Base-by-base conservation (phyloP, 2,888 invertebrate species). In the Ormyrus pomaceus region DNA sequence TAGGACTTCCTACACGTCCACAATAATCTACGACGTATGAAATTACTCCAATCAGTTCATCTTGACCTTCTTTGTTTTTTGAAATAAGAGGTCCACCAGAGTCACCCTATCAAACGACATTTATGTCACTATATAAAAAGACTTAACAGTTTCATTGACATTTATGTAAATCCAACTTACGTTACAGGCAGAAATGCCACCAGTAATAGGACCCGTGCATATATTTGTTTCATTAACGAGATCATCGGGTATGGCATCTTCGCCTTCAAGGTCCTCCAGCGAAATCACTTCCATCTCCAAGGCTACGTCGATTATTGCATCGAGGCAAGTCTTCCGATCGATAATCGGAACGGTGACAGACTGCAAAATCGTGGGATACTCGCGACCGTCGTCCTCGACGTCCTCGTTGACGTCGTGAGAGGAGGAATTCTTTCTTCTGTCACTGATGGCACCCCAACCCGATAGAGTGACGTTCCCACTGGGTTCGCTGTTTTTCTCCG, bases 361-460 rank as follows among this genome's bases (percentile, higher is more conserved):
- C 4, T 68, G 53, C 45, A 68, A 7, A 11, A 68, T 13, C n/a
- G 11, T 9, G 10, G 68, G 55, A 6, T 10, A 51, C 2, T 55
- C n/a, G 11, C 11, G 34, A 6, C 0, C 2, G 10, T 11, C 45
- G 6, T 13, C 19, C 19, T 19, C 19, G 1, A 1, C 19, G 19
- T 19, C 19, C 19, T 19, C 19, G 19, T 19, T 19, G 19, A 19
- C 19, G 19, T 19, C 19, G 19, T 19, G 19, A 19, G 19, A 1
- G 19, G 19, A 19, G 1, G 19, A 19, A 19, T 19, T 19, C 19
- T 19, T 19, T 19, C 19, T 7, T n/a, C n/a, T 0, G 45, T 19
- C 2, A 6, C 6, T 10, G 8, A 50, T 45, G 45, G 68, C 68
- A 53, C 92, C 92, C 92, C 92, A 92, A 73, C 92, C 92, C 11